Evolutionary conservation across 2,113 vertebrate species (phyloP), one percentile per base, ranked within the genome.

Genomic region (Festucalex cinctus): DNA sequence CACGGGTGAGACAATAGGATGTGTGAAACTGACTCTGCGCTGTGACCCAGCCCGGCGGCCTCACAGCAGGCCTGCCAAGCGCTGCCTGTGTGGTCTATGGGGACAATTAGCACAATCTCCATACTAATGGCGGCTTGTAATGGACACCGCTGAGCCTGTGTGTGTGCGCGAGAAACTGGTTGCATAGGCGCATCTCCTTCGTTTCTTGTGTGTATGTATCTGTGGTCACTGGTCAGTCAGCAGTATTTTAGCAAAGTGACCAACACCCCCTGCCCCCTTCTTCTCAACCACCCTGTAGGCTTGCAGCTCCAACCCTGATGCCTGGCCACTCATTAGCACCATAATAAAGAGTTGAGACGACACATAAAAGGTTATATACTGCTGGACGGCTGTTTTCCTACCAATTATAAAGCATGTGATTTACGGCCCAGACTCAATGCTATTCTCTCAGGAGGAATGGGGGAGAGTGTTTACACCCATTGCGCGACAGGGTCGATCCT

Each of bases 311-410:
- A 71, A 77, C 83, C 68, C 77, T 83, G 82, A 87, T 87, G 84
- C 78, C 68, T 49, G 48, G 80, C 84, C 83, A 80, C 89, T 92
- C 89, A 87, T 91, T 91, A 92, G 89, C 83, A 87, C 83, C 77
- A 77, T 88, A 87, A 90, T 91, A 91, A 91, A 92, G 85, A 88
- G 85, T 84, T 85, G 86, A 85, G 88, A 88, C 85, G 79, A 90
- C 88, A 88, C 85, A 85, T 92, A 91, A 91, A 92, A 91, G 87
- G 88, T 92, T 92, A 92, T 92, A 92, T 92, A 91, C 88, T 88
- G 88, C 87, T 74, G 80, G 78, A 88, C 85, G 74, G 79, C 88
- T 88, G 87, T 87, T 92, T 89, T 90, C 81, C 85, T 83, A 91
- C 90, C 91, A 91, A 92, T 92, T 91, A 91, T 85, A 73, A 81